Conservation (phyloP, 1,140 invertebrate genomes). For the Andricus grossulariae region DNA sequence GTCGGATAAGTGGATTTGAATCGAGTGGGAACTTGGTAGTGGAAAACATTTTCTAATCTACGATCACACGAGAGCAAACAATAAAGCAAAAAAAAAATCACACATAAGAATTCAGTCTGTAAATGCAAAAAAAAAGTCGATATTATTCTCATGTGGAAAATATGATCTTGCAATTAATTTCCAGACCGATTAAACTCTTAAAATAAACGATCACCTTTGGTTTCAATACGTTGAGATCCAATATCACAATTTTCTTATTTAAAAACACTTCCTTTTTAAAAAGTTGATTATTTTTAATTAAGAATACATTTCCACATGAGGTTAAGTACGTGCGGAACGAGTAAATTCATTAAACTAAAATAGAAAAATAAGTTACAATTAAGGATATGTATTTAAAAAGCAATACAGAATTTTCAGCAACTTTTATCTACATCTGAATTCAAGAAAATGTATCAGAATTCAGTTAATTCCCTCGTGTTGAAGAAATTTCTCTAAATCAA, state of each 20-base stretch:
- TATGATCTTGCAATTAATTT: not conserved
- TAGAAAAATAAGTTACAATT: not conserved
- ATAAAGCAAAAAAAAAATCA: constrained; percentile 21
- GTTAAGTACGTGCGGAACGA: not conserved
- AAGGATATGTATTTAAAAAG: not conserved
- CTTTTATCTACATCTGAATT: no score
- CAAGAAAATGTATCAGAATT: no score
- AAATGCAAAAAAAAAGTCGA: not conserved
- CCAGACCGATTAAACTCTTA: no score
- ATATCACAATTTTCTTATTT: constrained; percentile 20
- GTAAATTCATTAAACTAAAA: not conserved
- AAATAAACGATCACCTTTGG: constrained; percentile 4
- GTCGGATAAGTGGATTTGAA: not conserved
- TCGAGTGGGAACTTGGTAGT: not conserved
- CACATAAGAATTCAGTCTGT: constrained; percentile 1
- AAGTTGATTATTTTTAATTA: not conserved
- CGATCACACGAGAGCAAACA: constrained; percentile 18
- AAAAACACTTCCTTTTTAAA: not conserved
- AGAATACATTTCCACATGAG: constrained; percentile 12
- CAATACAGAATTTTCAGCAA: no score
- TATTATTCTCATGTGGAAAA: not conserved
- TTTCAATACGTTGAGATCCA: constrained; percentile 15
- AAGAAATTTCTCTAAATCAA: constrained; percentile 13
- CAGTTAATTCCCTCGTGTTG: not conserved
- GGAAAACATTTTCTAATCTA: constrained; percentile 3